Base-by-base conservation (phyloP, 1,140 invertebrate species). In the Bombus superbus region DNA sequence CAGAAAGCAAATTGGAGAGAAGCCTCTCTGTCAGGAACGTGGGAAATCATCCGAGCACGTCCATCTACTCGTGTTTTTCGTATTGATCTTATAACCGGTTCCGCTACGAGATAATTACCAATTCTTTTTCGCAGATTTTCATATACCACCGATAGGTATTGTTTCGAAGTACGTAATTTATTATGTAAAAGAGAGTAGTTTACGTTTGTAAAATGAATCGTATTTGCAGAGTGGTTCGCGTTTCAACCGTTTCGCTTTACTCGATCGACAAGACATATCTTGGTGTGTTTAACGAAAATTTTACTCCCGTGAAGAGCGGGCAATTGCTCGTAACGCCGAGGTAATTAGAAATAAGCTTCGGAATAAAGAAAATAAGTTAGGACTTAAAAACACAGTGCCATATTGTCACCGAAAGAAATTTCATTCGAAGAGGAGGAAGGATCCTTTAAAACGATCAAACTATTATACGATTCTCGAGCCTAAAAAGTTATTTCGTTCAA, bases 1-100 rank as follows among this genome's bases (percentile, higher is more conserved):
- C 69, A 74, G 82, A 87, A 80, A 87, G 81, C 87, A 80, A 73
- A 81, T 88, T 82, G 89, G 89, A 89, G 40, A 64, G 57, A 77
- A 18, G 40, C 18, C 42, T 15, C 76, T 13, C 32, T 59, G n/a
- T 18, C 42, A 44, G 42, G 42, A 79, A 79, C 77, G 77, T 79
- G 77, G 77, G 76, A 78, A 78, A 42, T 28, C 10, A 32, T 64
- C 1, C 73, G 44, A 47, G 11, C 15, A 40, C 57, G 25, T 28
- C 1, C 22, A 62, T 76, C 53, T 25, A 25, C 15, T 72, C 28
- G 40, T 62, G 28, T 62, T 13, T 62, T 13, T 62, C 28, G 59
- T 11, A n/a, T 62, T 13, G 28, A 13, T 40, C 1, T 1, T 69
- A 3, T 40, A 40, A 40, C 35, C 22, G 38, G 32, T 68, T 69